Base-by-base conservation (phyloP, 1,140 invertebrate genomes). In the Aporrectodea caliginosa region DNA sequence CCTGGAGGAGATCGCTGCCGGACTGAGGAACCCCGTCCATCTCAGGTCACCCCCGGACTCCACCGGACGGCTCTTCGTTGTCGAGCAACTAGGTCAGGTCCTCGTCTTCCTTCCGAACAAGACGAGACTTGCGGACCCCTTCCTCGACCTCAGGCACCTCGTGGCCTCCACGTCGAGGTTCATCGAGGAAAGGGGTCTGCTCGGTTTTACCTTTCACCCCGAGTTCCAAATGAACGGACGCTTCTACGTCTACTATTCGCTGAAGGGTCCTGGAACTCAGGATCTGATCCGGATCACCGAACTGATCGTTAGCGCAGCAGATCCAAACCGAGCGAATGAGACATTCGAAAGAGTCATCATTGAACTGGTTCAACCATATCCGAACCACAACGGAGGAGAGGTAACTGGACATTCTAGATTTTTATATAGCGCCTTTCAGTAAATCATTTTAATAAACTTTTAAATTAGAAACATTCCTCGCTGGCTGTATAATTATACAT, bases 321-420 rank as follows among this genome's bases (percentile, higher is more conserved):
- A 86, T 75, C 78, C 81, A 22, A 83, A 87, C 76, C 69, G 72
- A 58, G 85, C 82, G 0, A 82, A 87, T 74, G 2, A 12, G 0
- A 68, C 27, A 16, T 83, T 81, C 2, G 85, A 86, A 73, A 80
- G 83, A 72, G 73, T 84, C 34, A 27, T 88, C 0, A 32, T 88
- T 29, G 84, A 86, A 78, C 81, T 88, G 29, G 27, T 80, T 12
- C 78, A 88, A 75, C 86, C 87, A 2, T 86, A 82, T 70, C 82
- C 82, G 75, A 87, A 87, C 71, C 86, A 88, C 79, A 88, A 88
- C 78, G 86, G 86, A 16, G 87, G 87, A 30, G 86, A 87, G 85
- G 87, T 88, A 79, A 80, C 82, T 73, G 30, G 43, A 58, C 43
- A 30, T 31, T 22, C 69, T n/a, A n/a, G n/a, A n/a, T n/a, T n/a